A percentile compares a stretch with the other conserved stretches of the same genome.
These are phyloP conservation scores for Ormia ochracea DNA, from an alignment of 2,888 invertebrate genomes.

Conservation along the genomic window DNA sequence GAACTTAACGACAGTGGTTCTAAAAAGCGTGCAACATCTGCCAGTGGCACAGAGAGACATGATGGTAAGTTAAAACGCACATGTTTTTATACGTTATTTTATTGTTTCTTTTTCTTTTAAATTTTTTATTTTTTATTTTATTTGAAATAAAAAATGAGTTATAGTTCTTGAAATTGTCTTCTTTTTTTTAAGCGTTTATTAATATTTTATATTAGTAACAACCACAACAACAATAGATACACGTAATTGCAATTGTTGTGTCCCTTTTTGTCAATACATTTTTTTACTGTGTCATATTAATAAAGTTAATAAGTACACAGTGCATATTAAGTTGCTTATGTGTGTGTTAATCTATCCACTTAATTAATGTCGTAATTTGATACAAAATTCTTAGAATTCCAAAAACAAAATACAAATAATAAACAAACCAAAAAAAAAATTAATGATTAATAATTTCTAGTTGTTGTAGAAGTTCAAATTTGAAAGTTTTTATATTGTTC, in stretches of 20 bases:
- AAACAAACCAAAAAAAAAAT: constrained; percentile 11
- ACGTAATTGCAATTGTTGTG: constrained; percentile 33
- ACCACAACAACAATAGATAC: not conserved
- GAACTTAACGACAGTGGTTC: constrained; percentile 82
- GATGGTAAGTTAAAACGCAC: constrained; percentile 78
- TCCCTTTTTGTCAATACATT: constrained; percentile 2
- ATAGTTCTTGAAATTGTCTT: constrained; percentile 53
- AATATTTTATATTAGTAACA: constrained; percentile 22
- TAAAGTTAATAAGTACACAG: constrained; percentile 32
- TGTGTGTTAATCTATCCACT: constrained; percentile 52
- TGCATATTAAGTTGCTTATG: constrained; percentile 52
- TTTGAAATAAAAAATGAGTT: constrained; percentile 24
- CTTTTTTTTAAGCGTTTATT: constrained; percentile 63
- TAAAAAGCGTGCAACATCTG: constrained; percentile 87
- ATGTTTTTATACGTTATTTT: constrained; percentile 29
- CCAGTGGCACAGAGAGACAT: constrained; percentile 83
- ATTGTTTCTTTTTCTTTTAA: constrained; percentile 18
- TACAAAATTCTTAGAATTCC: constrained; percentile 5
- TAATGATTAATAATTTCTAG: constrained; percentile 15
- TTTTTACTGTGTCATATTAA: constrained; percentile 38
- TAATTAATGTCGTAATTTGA: constrained; percentile 55
- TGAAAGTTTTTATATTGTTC: constrained; percentile 24
- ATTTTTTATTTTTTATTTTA: too few relatives aligned
- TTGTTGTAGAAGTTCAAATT: constrained; percentile 45
- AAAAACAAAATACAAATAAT: constrained; percentile 18